Evolutionary conservation across 2,888 invertebrate genomes (phyloP).

Genomic region (Rotaria sp.): DNA sequence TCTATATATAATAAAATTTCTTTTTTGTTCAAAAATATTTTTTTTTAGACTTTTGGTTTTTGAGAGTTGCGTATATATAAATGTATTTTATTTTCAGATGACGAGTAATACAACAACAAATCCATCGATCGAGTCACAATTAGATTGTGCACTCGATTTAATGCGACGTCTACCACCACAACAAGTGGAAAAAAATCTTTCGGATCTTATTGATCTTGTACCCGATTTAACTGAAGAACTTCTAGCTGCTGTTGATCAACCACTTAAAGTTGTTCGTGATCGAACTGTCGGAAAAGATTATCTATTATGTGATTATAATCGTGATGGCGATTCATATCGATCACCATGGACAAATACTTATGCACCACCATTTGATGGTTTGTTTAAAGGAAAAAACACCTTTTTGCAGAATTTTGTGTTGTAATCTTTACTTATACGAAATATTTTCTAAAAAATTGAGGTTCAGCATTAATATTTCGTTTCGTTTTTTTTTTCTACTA

Average conservation of each 20-base stretch:
- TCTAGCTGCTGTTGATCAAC: slow-evolving; percentile 92
- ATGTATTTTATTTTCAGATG: not conserved
- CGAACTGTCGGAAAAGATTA: slow-evolving; percentile 91
- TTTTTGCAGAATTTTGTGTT: no score
- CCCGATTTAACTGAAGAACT: slow-evolving; percentile 91
- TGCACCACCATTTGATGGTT: slow-evolving; percentile 37
- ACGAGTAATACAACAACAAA: slow-evolving; percentile 22
- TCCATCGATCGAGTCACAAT: slow-evolving; percentile 64
- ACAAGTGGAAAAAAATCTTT: slow-evolving; percentile 66
- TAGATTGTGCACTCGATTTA: slow-evolving; percentile 95
- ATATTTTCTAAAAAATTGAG: no score
- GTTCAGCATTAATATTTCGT: no score
- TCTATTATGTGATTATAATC: slow-evolving; percentile 93
- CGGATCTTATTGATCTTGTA: slow-evolving; percentile 57
- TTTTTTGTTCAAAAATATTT: not conserved
- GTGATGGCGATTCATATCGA: slow-evolving; percentile 96
- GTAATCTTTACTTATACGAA: no score
- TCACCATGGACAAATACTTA: slow-evolving; percentile 48
- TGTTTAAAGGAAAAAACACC: no score
- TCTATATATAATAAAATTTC: not conserved
- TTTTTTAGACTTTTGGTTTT: not conserved
- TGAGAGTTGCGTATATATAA: not conserved
- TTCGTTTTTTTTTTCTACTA: no score
- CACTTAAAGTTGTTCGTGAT: slow-evolving; percentile 86
- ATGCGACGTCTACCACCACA: slow-evolving; percentile 98